phyloP scores from a whole-genome alignment of 2,113 vertebrate species.

The Seriola rivoliana region DNA sequence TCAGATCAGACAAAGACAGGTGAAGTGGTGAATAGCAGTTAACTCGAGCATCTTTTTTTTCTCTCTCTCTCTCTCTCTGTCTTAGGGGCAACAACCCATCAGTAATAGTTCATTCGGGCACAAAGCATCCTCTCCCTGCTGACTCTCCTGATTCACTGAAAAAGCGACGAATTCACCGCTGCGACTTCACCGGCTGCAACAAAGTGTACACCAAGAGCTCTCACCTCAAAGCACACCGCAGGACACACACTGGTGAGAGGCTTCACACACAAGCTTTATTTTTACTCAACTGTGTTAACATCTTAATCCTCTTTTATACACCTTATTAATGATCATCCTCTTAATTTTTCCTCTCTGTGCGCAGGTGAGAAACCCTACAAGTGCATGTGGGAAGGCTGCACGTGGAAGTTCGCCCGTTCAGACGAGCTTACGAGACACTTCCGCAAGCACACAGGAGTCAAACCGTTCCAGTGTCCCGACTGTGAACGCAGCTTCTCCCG shows the following conservation, averaged over 20 bases:
- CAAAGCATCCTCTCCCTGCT: constrained; percentile 89
- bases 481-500: constrained; percentile 99
- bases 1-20: neutral
- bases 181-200: constrained; percentile 96
- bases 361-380: constrained; percentile 98
- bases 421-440: constrained; percentile 99
- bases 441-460: constrained; percentile 98
- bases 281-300: neutral
- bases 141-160: constrained; percentile 95
- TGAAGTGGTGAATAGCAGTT: neutral
- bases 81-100: constrained; percentile 91
- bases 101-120: constrained; percentile 91
- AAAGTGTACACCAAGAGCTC: constrained; percentile 99
- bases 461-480: constrained; percentile 98
- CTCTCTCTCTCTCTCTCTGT: constrained; percentile 5
- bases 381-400: constrained; percentile 98
- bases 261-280: neutral
- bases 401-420: constrained; percentile 99
- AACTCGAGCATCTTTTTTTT: neutral
- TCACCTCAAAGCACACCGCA: constrained; percentile 96
- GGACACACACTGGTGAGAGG: constrained; percentile 94
- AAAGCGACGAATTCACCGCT: constrained; percentile 95
- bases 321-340: neutral
- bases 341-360: neutral
- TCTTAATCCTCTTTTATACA: neutral